A percentile compares a stretch with the other conserved stretches of the same genome.
These are phyloP conservation scores for Bergia puertoricense DNA, from an alignment of 92 coral and sea anemone species.

Conservation along the genomic window DNA sequence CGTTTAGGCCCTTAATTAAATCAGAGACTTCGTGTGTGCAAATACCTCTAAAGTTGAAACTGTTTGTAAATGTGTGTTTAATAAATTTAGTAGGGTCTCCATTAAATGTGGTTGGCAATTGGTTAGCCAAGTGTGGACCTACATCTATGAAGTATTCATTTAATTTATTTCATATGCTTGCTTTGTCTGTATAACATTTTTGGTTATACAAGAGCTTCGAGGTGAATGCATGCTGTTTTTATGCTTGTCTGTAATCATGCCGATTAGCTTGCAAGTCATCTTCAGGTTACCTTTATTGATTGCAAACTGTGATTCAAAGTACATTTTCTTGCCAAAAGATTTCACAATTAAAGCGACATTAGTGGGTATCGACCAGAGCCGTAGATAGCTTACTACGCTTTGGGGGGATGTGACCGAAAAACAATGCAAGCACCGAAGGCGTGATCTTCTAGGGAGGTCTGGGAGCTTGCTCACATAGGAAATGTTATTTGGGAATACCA, in stretches of 20 bases:
- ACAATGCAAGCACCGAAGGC: too few relatives aligned
- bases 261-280: neutral
- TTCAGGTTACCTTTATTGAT: neutral
- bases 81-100: conserved; percentile 32
- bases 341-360: too few relatives aligned
- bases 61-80: conserved; percentile 17
- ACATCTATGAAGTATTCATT: conserved; percentile 43
- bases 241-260: neutral
- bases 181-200: neutral
- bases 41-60: conserved; percentile 43
- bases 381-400: conserved; percentile 11
- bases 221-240: neutral
- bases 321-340: neutral
- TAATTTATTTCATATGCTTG: conserved; percentile 15
- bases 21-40: conserved; percentile 37
- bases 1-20: conserved; percentile 24
- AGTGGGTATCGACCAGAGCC: too few relatives aligned
- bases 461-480: too few relatives aligned
- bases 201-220: neutral
- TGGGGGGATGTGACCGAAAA: too few relatives aligned
- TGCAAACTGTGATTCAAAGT: neutral
- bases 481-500: too few relatives aligned
- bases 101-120: conserved; percentile 6
- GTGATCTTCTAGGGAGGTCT: too few relatives aligned
- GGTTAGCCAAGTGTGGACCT: conserved; percentile 38